These are phyloP conservation scores for Gymnarchus niloticus DNA, from an alignment of 2,113 vertebrate genomes.

Conservation along the genomic window DNA sequence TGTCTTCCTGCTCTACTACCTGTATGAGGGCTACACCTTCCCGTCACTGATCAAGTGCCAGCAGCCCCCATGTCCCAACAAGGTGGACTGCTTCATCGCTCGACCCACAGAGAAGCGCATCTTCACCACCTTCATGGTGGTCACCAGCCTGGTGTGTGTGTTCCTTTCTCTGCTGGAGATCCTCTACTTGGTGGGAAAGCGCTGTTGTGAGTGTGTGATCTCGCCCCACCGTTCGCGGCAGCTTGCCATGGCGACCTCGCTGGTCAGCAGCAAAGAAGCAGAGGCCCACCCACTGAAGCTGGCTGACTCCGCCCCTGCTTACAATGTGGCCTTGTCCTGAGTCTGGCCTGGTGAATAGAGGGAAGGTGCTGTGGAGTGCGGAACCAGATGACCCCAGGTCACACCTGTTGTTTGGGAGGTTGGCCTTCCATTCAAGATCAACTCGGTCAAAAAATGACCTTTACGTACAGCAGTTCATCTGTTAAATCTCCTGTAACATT, in stretches of 20 bases:
- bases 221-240: conserved; percentile 12
- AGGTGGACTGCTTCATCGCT: conserved; percentile 90
- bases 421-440: neutral
- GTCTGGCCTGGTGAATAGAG: neutral
- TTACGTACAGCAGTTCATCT: too few species aligned
- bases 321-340: conserved; percentile 32
- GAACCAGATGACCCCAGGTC: neutral
- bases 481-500: neutral
- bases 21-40: conserved; percentile 81
- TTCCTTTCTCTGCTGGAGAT: conserved; percentile 77
- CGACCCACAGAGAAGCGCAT: conserved; percentile 88
- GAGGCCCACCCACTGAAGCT: conserved; percentile 30
- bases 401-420: neutral
- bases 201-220: conserved; percentile 55
- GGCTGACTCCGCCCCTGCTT: conserved; percentile 43
- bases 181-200: conserved; percentile 77
- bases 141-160: conserved; percentile 72
- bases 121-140: conserved; percentile 93
- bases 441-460: too few species aligned
- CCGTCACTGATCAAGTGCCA: conserved; percentile 77
- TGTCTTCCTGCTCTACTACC: conserved; percentile 72
- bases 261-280: conserved; percentile 41
- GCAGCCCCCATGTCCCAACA: conserved; percentile 75
- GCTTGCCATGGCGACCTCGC: conserved; percentile 24
- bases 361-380: neutral